phyloP scores from a whole-genome alignment of 2,113 vertebrate species.

The Anhinga rufa region DNA sequence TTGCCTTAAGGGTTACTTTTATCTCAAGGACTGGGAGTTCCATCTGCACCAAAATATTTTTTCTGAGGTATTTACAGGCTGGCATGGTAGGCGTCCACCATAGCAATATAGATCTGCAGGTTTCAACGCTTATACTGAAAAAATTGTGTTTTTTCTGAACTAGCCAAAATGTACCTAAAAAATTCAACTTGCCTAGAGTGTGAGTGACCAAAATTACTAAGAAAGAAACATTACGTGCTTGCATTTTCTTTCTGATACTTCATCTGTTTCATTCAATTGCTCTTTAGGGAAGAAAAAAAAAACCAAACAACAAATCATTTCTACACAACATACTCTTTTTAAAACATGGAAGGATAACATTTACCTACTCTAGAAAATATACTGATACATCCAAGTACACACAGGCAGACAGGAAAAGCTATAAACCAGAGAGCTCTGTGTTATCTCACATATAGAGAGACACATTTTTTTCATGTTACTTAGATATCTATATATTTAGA shows the following conservation, averaged over 20 bases:
- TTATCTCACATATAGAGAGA: neutral
- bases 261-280: neutral
- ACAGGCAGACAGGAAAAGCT: neutral
- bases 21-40: neutral
- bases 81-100: neutral
- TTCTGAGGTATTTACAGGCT: conserved; percentile 1
- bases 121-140: neutral
- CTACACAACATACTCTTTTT: neutral
- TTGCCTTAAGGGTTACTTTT: neutral
- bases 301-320: neutral
- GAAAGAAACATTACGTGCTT: neutral
- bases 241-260: neutral
- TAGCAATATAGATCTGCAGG: neutral
- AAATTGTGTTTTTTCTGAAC: neutral
- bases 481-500: neutral
- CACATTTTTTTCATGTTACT: neutral
- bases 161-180: neutral
- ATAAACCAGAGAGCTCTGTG: neutral
- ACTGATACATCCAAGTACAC: neutral
- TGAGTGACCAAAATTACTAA: neutral
- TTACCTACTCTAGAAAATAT: neutral
- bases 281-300: neutral
- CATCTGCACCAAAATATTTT: neutral
- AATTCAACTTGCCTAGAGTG: neutral
- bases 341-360: neutral